These are phyloP conservation scores for Pteropus alecto DNA, from an alignment of 2,113 vertebrate genomes.

Conservation along the genomic window DNA sequence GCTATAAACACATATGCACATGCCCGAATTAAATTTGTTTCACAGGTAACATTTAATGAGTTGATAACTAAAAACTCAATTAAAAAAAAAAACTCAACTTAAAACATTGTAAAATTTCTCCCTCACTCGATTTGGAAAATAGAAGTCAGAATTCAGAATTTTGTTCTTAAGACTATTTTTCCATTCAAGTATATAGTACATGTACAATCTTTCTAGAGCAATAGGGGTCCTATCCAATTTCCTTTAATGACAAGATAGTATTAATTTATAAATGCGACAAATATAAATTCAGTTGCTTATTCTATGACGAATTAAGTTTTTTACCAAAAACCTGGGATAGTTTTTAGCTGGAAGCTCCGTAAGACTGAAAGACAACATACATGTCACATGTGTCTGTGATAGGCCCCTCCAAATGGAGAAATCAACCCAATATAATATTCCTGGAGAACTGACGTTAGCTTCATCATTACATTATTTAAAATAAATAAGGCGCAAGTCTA, in stretches of 20 bases:
- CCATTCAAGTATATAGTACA: background rate
- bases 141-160: background rate
- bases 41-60: background rate
- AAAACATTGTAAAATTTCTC: background rate
- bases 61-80: background rate
- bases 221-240: background rate
- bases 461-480: background rate
- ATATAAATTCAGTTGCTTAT: background rate
- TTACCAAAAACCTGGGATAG: background rate
- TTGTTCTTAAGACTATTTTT: background rate
- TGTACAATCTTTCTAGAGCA: background rate
- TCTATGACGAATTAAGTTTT: background rate
- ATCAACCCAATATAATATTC: background rate
- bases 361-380: background rate
- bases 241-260: background rate
- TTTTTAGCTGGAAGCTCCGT: background rate
- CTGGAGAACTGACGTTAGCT: background rate
- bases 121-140: background rate
- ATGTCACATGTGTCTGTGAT: background rate
- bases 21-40: background rate
- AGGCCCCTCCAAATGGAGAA: background rate
- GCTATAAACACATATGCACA: background rate
- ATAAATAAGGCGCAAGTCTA: background rate
- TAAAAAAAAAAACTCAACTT: background rate
- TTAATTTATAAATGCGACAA: background rate